A percentile compares a stretch with the other conserved stretches of the same genome.
Evolutionary conservation across 2,888 invertebrate species (phyloP).

Genomic region (Trilocha varians): DNA sequence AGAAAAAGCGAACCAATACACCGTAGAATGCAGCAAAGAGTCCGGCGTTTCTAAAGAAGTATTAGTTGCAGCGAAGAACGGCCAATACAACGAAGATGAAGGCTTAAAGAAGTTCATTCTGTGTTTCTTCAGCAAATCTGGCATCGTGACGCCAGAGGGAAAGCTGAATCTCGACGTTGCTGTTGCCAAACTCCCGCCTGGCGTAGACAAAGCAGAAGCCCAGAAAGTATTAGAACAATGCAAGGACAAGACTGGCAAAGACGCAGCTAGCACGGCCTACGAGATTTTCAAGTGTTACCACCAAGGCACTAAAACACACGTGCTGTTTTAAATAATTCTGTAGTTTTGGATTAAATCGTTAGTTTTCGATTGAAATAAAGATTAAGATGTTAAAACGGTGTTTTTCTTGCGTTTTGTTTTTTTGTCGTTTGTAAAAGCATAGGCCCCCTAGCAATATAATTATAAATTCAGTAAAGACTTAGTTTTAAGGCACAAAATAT

Average conservation of each 20-base stretch:
- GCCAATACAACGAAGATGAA: constrained; percentile 49
- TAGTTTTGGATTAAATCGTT: too few species aligned
- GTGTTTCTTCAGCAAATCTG: constrained; percentile 62
- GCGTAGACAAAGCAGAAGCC: constrained; percentile 43
- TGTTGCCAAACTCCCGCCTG: constrained; percentile 46
- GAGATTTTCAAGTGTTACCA: constrained; percentile 61
- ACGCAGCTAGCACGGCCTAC: constrained; percentile 48
- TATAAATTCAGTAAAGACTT: too few species aligned
- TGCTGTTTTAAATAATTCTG: constrained; percentile 14
- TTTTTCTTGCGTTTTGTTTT: too few species aligned
- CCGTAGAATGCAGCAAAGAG: constrained; percentile 44
- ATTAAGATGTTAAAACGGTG: too few species aligned
- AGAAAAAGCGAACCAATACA: constrained; percentile 34
- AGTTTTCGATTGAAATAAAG: too few species aligned
- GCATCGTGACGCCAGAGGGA: constrained; percentile 39
- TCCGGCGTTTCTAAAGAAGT: constrained; percentile 43
- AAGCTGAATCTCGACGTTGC: constrained; percentile 56
- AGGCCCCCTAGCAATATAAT: too few species aligned
- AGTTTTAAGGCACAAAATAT: too few species aligned
- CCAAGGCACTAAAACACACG: constrained; percentile 42
- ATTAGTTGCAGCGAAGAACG: constrained; percentile 48
- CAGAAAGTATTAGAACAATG: constrained; percentile 50
- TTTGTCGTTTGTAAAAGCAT: too few species aligned
- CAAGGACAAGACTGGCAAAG: constrained; percentile 45
- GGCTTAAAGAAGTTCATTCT: constrained; percentile 53